Evolutionary conservation across 1,140 invertebrate species (phyloP), one percentile per base, ranked within the genome.

Genomic region (Zeugodacus cucurbitae): DNA sequence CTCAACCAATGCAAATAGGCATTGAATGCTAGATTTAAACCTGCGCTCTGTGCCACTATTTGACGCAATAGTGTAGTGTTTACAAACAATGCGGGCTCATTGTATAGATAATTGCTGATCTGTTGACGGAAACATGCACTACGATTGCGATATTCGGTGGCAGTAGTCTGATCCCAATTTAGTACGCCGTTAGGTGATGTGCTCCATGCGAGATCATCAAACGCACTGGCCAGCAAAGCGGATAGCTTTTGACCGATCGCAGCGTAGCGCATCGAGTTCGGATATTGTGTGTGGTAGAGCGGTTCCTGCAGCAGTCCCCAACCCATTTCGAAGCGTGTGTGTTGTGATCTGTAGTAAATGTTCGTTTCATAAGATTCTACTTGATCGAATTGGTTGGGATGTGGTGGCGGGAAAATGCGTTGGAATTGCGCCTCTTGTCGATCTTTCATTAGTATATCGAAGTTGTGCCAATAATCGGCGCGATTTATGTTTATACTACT

Each of bases 191-290:
- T 64, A 41, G 90, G 32, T 90, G 98, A 96, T 87, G 99, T 93
- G 92, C 99, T 99, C 7, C 99, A 99, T 94, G 98, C 98, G 95
- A 98, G 96, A 94, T 99, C 98, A 94, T 99, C 98, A 93, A 99
- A 99, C 3, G 97, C 98, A 92, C 98, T 97, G 0, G 97, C 98
- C 64, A 99, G 92, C 93, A 99, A 97, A 92, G 98, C 97, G 1
- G 98, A 98, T 96, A 99, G 97, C 0, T 98, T 96, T 0, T 98
- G 97, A 0, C 98, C 98, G 95, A 99, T 98, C 0, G 97, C 98
- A 10, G 98, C 98, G 93, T 97, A 99, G 93, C 99, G 99, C 2
- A 99, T 94, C 44, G 97, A 97, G 89, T 96, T 96, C 0, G 98
- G 98, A 93, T 97, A 98, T 64, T 96, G 95, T 17, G 96, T 96